A percentile compares a stretch with the other conserved stretches of the same genome.
Conservation (phyloP, 2,888 invertebrate genomes). For the Lithophane semibrunnea region DNA sequence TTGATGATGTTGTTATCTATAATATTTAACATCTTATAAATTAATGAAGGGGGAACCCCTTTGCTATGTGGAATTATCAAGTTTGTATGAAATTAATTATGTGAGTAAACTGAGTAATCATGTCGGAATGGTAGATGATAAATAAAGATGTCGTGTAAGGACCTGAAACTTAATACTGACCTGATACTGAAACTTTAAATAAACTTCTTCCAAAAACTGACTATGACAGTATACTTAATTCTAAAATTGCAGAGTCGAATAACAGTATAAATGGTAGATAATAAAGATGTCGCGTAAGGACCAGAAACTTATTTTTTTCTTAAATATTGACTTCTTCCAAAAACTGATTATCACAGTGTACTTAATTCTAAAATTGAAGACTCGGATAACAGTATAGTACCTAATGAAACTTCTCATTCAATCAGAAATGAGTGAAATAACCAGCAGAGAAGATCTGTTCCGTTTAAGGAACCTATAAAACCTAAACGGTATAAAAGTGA, state of each 20-base stretch:
- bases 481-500: constrained; percentile 34
- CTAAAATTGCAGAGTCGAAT: neutral
- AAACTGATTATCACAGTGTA: neutral
- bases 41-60: neutral
- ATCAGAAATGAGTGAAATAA: neutral
- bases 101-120: neutral
- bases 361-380: neutral
- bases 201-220: neutral
- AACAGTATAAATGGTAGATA: too few species aligned
- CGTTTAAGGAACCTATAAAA: neutral
- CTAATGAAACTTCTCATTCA: neutral
- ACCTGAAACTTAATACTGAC: too few species aligned
- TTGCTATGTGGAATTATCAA: neutral
- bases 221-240: neutral
- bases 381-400: neutral
- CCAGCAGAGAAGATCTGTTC: neutral
- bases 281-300: too few species aligned
- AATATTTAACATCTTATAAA: neutral
- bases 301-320: too few species aligned
- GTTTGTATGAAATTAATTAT: neutral
- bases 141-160: too few species aligned
- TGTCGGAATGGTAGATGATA: too few species aligned
- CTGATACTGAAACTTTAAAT: too few species aligned
- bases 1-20: neutral
- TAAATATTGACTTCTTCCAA: neutral